Conservation (phyloP, 2,113 vertebrate species). For the Corvus moneduloides region DNA sequence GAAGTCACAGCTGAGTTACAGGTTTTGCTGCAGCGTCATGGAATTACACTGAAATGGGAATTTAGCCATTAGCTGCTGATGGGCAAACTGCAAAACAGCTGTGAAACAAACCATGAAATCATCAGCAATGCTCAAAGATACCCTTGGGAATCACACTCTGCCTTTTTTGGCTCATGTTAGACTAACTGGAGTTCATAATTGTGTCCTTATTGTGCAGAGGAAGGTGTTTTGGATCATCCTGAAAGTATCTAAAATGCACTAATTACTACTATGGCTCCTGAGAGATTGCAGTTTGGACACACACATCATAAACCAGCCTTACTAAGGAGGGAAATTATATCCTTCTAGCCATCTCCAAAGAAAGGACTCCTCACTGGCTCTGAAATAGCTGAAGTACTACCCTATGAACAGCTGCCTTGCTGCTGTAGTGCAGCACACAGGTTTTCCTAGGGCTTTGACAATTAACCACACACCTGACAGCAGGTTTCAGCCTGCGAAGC, state of each 20-base stretch:
- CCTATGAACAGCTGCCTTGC: accelerated
- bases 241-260: not conserved
- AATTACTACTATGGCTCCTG: not conserved
- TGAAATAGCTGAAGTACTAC: not conserved
- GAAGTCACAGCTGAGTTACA: not conserved
- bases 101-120: not conserved
- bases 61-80: constrained; percentile 14
- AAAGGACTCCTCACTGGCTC: not conserved
- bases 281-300: not conserved
- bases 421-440: not conserved
- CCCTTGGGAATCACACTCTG: not conserved
- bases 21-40: not conserved
- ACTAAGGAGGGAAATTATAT: not conserved
- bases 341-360: not conserved
- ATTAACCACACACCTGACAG: not conserved
- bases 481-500: not conserved
- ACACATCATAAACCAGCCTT: not conserved
- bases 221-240: not conserved
- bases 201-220: not conserved
- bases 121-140: not conserved
- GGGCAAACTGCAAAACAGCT: not conserved
- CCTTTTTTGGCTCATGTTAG: not conserved
- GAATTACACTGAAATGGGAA: constrained; percentile 1
- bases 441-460: not conserved
- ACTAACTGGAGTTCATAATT: not conserved